Base-by-base conservation (phyloP, 2,888 invertebrate genomes). In the Drosophila buzzatii region DNA sequence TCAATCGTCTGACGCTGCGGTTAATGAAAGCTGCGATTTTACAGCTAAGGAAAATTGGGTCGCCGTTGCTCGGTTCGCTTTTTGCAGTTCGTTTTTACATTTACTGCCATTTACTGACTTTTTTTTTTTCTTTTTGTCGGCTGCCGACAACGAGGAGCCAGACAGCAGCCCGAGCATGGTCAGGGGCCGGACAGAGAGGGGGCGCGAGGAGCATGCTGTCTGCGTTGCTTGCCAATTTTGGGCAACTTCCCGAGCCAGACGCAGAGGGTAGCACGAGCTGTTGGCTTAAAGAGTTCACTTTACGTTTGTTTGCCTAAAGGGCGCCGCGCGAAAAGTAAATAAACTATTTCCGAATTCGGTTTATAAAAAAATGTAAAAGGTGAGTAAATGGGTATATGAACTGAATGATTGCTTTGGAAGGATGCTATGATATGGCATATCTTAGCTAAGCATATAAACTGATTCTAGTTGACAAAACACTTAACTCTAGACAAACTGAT, bases 11-110 rank as follows among this genome's bases (percentile, higher is more conserved):
- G 89, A 73, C 70, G 63, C 67, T 77, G 75, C 78, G 83, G 89
- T 89, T 89, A 89, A 89, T 89, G 84, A 85, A 85, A 70, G 70
- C 79, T 66, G 73, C 70, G 85, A 81, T 81, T 89, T 86, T 84
- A 78, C 81, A 73, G 75, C 86, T 63, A 72, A 49, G 69, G 53
- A 56, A 70, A 85, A 86, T 86, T 85, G 89, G 85, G 89, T 89
- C 84, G 72, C 65, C 42, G 66, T 60, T 58, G 49, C 39, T 49
- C 57, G 49, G 49, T 64, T 59, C 58, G 35, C 49, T 64, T 84
- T 75, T 79, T 65, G 66, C 66, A 62, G 59, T 66, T 70, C 76
- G 69, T 66, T 87, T 87, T 85, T 74, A 73, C 73, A 81, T 83
- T 81, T 77, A 81, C 60, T 83, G 81, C 49, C 82, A 82, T 79